Conservation (phyloP, 2,888 invertebrate genomes). For the Cheilosia soror region DNA sequence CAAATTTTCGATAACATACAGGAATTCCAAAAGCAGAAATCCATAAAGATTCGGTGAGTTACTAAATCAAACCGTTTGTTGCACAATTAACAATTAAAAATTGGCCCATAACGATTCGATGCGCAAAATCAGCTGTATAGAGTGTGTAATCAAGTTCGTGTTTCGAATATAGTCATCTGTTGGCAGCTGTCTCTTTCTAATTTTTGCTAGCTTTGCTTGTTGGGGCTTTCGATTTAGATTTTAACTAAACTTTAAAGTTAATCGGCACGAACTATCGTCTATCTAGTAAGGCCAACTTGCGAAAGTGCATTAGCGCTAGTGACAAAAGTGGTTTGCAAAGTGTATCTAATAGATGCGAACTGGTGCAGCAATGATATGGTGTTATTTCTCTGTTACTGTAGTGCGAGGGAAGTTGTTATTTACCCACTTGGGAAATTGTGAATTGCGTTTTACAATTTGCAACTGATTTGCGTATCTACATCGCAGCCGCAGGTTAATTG, state of each 20-base stretch:
- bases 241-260: conserved; percentile 19
- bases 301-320: conserved; percentile 20
- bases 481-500: conserved; percentile 10
- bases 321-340: not conserved
- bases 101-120: conserved; percentile 25
- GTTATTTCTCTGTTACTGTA: not conserved
- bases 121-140: conserved; percentile 57
- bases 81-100: conserved; percentile 6
- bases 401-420: conserved; percentile 14
- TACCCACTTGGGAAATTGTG: conserved; percentile 11
- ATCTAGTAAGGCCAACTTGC: not conserved
- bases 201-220: conserved; percentile 7
- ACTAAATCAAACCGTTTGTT: not conserved
- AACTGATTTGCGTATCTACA: not conserved
- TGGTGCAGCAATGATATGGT: not conserved
- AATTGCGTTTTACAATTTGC: conserved; percentile 42
- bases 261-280: conserved; percentile 4
- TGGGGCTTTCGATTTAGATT: conserved; percentile 25
- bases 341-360: not conserved
- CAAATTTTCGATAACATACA: conserved; percentile 8
- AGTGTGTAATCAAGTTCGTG: not conserved
- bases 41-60: conserved; percentile 20
- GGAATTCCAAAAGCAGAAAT: not conserved
- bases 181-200: conserved; percentile 6
- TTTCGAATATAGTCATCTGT: conserved; percentile 14